Base-by-base conservation (phyloP, 1,140 invertebrate genomes). In the Caenorhabditis briggsae region DNA sequence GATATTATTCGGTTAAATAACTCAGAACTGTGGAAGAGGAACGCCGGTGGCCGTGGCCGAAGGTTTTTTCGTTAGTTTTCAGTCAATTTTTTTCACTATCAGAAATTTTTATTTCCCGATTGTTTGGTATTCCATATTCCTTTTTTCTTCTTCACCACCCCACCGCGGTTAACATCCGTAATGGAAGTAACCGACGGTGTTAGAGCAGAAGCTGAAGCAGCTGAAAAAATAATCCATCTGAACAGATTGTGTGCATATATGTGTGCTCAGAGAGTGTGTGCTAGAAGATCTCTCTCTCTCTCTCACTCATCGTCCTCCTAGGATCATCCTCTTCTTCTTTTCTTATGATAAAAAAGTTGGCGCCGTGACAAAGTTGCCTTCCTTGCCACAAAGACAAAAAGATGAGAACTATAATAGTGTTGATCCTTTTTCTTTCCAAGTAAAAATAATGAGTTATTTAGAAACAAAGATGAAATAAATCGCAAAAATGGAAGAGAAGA, bases 191-290 rank as follows among this genome's bases (percentile, higher is more conserved):
- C 56, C 56, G n/a, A 58, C 5, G n/a, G n/a, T n/a, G n/a, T n/a
- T 16, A 12, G 1, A 16, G 50, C 7, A n/a, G 56, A 58, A 58
- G 16, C 56, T 58, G 56, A 58, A 58, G 56, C 56, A 58, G 56
- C 56, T 58, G 56, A 20, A 58, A 58, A 58, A 58, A 58, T 18
- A 58, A 58, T 58, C 56, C 56, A 58, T 58, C 56, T 58, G 56
- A 58, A n/a, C 56, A 58, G 56, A 58, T 58, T 58, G 16, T 58
- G 56, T 58, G 33, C 33, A 33, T 33, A 33, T 33, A 20, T 58
- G 56, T 58, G 8, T 58, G 56, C n/a, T n/a, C n/a, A n/a, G 16
- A n/a, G 18, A 58, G n/a, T n/a, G 16, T 5, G n/a, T 1, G 56
- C n/a, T 14, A 12, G 56, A 58, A 18, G n/a, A 58, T 7, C 50